Evolutionary conservation across 2,797 vertebrate species (phyloP).

Genomic region (Halcyon leucocephala): DNA sequence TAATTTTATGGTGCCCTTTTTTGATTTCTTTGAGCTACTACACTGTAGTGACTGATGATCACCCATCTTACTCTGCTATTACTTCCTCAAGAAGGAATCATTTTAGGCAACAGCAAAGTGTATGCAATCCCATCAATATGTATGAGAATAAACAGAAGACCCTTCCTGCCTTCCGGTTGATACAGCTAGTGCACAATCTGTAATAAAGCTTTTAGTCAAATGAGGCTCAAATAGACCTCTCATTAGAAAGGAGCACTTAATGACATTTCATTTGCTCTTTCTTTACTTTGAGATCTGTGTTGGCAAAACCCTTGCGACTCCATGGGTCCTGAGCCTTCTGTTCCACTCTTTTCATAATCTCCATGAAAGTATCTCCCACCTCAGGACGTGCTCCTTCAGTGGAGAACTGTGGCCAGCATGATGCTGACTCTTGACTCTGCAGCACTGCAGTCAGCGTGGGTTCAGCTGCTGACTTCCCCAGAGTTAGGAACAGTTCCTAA

Average conservation of each 20-base stretch:
- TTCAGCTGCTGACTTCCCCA: not conserved
- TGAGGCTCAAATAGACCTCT: not conserved
- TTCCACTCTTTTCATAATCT: not conserved
- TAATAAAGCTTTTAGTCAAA: conserved; percentile 50
- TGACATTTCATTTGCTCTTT: not conserved
- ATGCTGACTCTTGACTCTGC: not conserved
- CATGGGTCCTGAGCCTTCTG: not conserved
- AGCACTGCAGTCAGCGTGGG: not conserved
- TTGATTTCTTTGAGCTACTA: not conserved
- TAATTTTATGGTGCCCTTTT: not conserved
- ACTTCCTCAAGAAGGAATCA: not conserved
- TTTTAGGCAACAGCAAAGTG: not conserved
- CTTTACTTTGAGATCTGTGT: not conserved
- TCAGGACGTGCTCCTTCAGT: not conserved
- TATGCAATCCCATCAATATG: not conserved
- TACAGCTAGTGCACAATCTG: not conserved
- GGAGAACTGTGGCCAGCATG: not conserved
- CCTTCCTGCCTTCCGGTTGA: not conserved
- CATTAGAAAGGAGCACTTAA: not conserved
- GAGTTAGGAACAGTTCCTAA: not conserved
- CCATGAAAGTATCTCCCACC: not conserved
- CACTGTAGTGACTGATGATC: not conserved
- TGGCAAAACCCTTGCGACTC: not conserved
- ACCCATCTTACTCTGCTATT: not conserved
- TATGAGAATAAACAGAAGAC: not conserved